Evolutionary conservation across 2,888 invertebrate species (phyloP).

Genomic region (Tubulanus polymorphus): DNA sequence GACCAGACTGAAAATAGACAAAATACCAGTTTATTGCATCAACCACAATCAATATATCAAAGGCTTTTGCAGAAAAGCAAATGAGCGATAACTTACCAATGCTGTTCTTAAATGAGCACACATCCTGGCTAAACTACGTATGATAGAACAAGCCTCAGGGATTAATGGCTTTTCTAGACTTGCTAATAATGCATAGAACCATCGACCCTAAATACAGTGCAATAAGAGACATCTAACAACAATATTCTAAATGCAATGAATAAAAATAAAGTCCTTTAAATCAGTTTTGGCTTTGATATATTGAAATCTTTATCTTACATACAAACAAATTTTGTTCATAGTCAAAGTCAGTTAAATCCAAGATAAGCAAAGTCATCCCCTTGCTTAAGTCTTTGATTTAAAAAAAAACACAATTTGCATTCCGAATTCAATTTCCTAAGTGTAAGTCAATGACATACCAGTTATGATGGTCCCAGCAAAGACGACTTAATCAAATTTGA

Average conservation of each 20-base stretch:
- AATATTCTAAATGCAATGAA: not conserved
- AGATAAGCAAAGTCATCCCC: no score
- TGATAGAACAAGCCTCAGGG: conserved; percentile 64
- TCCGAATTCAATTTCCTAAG: no score
- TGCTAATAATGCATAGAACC: conserved; percentile 69
- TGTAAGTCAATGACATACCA: no score
- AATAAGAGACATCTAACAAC: not conserved
- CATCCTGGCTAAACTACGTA: conserved; percentile 64
- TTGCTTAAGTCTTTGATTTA: no score
- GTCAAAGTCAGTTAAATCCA: no score
- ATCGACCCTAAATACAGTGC: conserved; percentile 58
- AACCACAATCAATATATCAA: no score
- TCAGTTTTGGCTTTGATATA: not conserved
- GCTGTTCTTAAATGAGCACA: conserved; percentile 55
- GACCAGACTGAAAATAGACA: conserved; percentile 30
- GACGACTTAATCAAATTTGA: conserved; percentile 1
- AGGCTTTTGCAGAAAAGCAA: no score
- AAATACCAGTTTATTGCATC: no score
- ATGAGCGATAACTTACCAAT: conserved; percentile 39
- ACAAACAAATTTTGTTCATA: no score
- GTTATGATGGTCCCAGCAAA: no score
- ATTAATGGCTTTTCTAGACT: conserved; percentile 65
- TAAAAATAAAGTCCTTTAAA: not conserved
- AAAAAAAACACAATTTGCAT: no score
- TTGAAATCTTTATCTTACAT: not conserved